Evolutionary conservation across 2,113 vertebrate genomes (phyloP), one percentile per base, ranked within the genome.

Genomic region (Phoenicopterus ruber): DNA sequence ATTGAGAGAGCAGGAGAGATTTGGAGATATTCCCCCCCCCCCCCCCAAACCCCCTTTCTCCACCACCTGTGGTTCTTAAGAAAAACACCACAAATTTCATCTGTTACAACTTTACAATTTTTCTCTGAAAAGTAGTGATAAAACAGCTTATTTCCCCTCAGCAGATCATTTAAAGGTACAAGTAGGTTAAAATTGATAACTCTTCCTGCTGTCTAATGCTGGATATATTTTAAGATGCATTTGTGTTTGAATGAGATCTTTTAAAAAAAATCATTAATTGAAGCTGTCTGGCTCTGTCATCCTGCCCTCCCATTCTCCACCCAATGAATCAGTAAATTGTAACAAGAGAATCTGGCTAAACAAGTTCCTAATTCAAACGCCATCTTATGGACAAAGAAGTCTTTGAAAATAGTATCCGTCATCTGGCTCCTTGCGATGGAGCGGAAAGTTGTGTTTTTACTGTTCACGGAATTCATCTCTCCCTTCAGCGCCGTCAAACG

Each of bases 291-390:
- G 92, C 93, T 97, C 97, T 96, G 96, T 92, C 90, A 90, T 92
- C 79, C 82, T 65, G 71, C 81, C 93, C 96, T 98, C 93, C 97
- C 90, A 82, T 95, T 97, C 96, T 94, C 96, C 96, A 97, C 96
- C 96, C 93, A 93, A 97, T 97, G 96, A 97, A 97, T 97, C 97
- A 96, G 96, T 97, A 98, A 98, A 98, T 95, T 97, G 98, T 98
- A 98, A 98, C 97, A 97, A 93, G 98, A 98, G 98, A 98, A 98
- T 98, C 98, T 98, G 96, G 98, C 98, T 95, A 88, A 98, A 98
- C 98, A 88, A 98, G 97, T 98, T 98, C 97, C 97, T 96, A 96
- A 97, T 97, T 97, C 97, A 96, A 98, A 97, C 54, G 92, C 97
- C 97, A 98, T 98, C 97, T 98, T 96, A 95, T 94, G 97, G 98